phyloP scores from a whole-genome alignment of 2,888 invertebrate genomes.

The Campoletis raptor region DNA sequence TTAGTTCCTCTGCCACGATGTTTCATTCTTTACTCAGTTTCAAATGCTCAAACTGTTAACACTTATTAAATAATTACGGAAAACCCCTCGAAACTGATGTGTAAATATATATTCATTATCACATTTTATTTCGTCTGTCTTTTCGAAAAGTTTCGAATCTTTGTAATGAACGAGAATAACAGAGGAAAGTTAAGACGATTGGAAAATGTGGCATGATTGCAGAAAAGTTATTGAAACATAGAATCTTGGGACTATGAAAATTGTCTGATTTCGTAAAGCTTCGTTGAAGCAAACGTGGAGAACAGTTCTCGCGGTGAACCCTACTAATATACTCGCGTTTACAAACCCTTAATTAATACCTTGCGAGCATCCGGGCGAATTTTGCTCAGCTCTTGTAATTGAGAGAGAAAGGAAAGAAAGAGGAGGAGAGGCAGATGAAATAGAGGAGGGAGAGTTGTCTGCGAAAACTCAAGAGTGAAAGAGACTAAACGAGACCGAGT shows the following conservation, averaged over 20 bases:
- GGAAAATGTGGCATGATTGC: not conserved
- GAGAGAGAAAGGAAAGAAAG: slow-evolving; percentile 18
- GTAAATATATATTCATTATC: not conserved
- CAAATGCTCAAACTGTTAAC: not conserved
- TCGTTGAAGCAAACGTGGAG: not conserved
- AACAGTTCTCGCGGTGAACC: slow-evolving; percentile 27
- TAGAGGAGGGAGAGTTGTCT: not conserved
- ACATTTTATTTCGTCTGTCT: not conserved
- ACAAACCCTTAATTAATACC: slow-evolving; percentile 65
- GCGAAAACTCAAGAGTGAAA: slow-evolving; percentile 23
- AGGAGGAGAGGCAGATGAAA: slow-evolving; percentile 9
- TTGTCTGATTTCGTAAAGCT: not conserved
- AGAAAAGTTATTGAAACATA: not conserved
- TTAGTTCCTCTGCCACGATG: not conserved
- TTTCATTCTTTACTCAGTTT: not conserved
- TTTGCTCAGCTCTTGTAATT: slow-evolving; percentile 34
- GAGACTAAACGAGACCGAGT: slow-evolving; percentile 42
- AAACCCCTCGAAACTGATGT: not conserved
- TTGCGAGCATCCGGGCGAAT: slow-evolving; percentile 60
- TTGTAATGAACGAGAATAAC: too few species aligned
- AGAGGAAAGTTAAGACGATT: not conserved
- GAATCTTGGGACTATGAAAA: not conserved
- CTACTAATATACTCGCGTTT: slow-evolving; percentile 37
- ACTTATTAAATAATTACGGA: not conserved
- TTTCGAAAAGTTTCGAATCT: not conserved